Base-by-base conservation (phyloP, 2,888 invertebrate genomes). In the Macropis europaea region DNA sequence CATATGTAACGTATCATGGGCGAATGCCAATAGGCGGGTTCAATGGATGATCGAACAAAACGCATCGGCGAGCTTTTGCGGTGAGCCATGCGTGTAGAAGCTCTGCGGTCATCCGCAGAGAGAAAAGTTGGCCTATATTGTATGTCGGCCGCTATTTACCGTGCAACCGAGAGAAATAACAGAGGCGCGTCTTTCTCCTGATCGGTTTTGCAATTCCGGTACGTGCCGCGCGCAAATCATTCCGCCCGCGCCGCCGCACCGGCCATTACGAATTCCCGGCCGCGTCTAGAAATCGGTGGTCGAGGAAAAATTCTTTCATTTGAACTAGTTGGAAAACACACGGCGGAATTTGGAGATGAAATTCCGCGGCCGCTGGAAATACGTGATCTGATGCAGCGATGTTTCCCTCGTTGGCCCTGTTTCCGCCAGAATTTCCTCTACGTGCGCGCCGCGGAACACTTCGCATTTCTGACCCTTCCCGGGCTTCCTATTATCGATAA, bases 231-330 rank as follows among this genome's bases (percentile, higher is more conserved):
- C 45, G 68, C 62, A 59, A 71, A 79, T 69, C 68, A 72, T 69
- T 75, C 77, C 61, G 42, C 2, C 22, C 34, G 47, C 63, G 71
- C 62, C 60, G 38, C 59, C 63, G 48, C 60, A 34, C 59, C 63
- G 48, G 54, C 76, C 60, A 77, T 80, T 81, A 80, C 70, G 66
- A 69, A 76, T 71, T 80, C 71, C 76, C 66, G 48, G 61, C 69
- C 68, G 73, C 66, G 50, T 66, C 66, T 61, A 61, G 78, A 71
- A 80, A 78, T 73, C 78, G 66, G 68, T 63, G 76, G 70, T 48
- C 71, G 81, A 78, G 78, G 63, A 81, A 73, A 81, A 78, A 78
- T 81, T 81, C 81, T 80, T 77, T 69, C 68, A 61, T 77, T 56
- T 63, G 69, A 59, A 63, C 73, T 66, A 63, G 78, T 63, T 76